phyloP scores from a whole-genome alignment of 1,140 invertebrate genomes.

The Tetraneura akinire region DNA sequence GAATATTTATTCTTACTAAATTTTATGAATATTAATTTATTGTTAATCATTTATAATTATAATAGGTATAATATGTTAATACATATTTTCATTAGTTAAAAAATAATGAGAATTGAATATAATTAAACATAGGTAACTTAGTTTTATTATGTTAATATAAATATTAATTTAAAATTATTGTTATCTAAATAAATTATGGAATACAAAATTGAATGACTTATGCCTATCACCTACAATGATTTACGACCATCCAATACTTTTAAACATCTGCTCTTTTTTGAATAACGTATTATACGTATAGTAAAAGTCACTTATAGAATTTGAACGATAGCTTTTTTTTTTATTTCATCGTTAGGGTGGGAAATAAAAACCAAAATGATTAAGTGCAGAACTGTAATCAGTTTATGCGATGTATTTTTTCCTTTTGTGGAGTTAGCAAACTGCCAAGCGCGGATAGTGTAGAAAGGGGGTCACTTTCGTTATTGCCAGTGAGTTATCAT shows the following conservation, averaged over 20 bases:
- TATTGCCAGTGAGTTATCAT: constrained; percentile 50
- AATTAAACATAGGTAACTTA: too few species aligned
- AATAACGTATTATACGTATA: too few species aligned
- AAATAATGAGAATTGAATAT: too few species aligned
- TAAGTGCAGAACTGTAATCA: constrained; percentile 48
- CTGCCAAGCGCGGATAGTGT: constrained; percentile 10
- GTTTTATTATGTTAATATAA: too few species aligned
- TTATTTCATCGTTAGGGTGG: constrained; percentile 20
- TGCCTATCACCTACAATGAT: constrained; percentile 9
- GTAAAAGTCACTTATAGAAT: constrained; percentile 46
- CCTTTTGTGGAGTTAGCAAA: constrained; percentile 23
- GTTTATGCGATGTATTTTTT: constrained; percentile 34
- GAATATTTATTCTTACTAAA: too few species aligned
- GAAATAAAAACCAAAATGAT: constrained; percentile 50
- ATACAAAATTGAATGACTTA: constrained; percentile 10
- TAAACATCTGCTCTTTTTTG: neutral
- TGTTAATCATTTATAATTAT: too few species aligned
- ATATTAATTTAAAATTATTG: too few species aligned
- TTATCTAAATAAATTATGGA: too few species aligned
- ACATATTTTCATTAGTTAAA: too few species aligned
- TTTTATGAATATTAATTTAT: too few species aligned
- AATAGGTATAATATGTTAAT: too few species aligned
- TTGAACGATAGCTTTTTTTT: constrained; percentile 10
- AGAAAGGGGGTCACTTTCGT: constrained; percentile 24
- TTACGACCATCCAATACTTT: constrained; percentile 17